These are phyloP conservation scores for Noctua janthe DNA, from an alignment of 2,888 invertebrate species.

Conservation along the genomic window DNA sequence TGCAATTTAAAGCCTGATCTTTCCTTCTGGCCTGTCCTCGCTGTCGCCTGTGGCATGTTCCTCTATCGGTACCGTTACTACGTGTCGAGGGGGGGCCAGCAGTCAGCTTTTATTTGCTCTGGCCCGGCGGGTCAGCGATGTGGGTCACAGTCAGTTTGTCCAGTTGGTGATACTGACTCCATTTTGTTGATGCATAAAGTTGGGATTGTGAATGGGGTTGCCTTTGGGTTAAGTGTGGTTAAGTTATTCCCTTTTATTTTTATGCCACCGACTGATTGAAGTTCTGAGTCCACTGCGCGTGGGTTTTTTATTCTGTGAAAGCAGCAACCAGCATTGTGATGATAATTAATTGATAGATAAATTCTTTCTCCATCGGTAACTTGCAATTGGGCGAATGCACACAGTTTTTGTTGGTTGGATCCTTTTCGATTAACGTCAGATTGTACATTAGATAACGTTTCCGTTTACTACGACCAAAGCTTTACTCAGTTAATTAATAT, in stretches of 20 bases:
- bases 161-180: conserved; percentile 47
- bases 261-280: background rate
- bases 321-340: background rate
- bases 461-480: background rate
- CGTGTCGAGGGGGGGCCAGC: conserved; percentile 64
- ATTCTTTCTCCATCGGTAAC: background rate
- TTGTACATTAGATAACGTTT: background rate
- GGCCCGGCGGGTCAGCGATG: conserved; percentile 60
- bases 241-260: background rate
- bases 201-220: background rate
- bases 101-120: conserved; percentile 74
- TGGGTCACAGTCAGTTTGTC: conserved; percentile 67
- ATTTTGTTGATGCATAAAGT: conserved; percentile 23
- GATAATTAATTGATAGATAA: background rate
- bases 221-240: background rate
- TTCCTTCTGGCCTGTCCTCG: background rate
- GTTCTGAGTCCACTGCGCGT: background rate
- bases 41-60: conserved; percentile 34
- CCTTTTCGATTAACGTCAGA: background rate
- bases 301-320: background rate
- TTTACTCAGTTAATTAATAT: background rate
- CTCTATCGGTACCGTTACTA: conserved; percentile 73
- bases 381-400: background rate
- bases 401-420: background rate
- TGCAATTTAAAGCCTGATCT: background rate